Evolutionary conservation across 2,888 invertebrate species (phyloP), one percentile per base, ranked within the genome.

Genomic region (Scotopteryx bipunctaria): DNA sequence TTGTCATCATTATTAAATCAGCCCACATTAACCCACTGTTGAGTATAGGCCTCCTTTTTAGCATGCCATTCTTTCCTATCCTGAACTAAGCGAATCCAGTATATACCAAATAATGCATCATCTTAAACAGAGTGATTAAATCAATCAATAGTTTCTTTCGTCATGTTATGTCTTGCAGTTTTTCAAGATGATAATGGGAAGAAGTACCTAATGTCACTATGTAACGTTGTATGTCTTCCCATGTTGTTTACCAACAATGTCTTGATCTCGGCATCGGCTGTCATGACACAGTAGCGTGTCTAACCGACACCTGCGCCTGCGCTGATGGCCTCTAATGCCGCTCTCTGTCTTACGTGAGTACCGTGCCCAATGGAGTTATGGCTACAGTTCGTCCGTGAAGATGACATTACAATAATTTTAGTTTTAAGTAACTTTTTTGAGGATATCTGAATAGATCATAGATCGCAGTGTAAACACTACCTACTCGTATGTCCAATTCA

Each of bases 261-360:
- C 41, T 21, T 23, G 36, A 25, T 14, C 23, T 8, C 31, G n/a
- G n/a, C 41, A 41, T 36, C 9, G 52, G 54, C 72, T 75, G 80
- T 74, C 73, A n/a, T n/a, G n/a, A n/a, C n/a, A 71, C 83, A 76
- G 84, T 79, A 83, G 86, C 86, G 83, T 84, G 74, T 61, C 85
- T 68, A 84, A 86, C 64, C 55, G 63, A 79, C 86, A 85, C 85
- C 86, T 83, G 81, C 82, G 69, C 72, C 71, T 54, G 69, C 68
- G 67, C 59, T 37, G 45, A 83, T 86, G 83, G 68, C 59, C 70
- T 57, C 71, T 83, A 83, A 85, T 83, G 77, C 59, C 64, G 46
- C 31, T 61, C 69, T 69, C 76, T 73, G 76, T 76, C 75, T 77
- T 78, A 73, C 76, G 68, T 71, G 73, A 72, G 69, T 67, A 71